Conservation (phyloP, 2,113 vertebrate genomes). For the Macaca nemestrina region DNA sequence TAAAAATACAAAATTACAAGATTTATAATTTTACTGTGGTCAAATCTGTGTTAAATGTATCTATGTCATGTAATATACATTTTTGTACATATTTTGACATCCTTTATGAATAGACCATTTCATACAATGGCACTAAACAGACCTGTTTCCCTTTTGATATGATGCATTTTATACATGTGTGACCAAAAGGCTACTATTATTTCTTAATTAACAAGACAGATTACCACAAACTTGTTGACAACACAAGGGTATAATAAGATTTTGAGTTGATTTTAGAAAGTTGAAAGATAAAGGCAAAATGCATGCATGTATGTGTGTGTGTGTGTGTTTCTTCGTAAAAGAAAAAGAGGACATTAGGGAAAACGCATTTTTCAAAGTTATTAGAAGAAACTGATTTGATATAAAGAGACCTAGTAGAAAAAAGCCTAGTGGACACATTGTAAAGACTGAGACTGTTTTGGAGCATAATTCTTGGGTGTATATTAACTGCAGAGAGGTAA, state of each 20-base stretch:
- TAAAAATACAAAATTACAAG: background rate
- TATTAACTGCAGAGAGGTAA: background rate
- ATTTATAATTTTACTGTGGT: background rate
- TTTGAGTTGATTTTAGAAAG: conserved; percentile 13
- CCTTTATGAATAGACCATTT: background rate
- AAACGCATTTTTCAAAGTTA: background rate
- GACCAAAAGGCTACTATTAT: background rate
- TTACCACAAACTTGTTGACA: background rate
- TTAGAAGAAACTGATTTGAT: background rate
- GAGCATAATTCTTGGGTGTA: background rate
- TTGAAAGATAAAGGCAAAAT: background rate
- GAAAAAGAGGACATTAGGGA: background rate
- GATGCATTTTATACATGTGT: background rate
- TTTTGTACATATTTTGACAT: background rate
- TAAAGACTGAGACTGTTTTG: background rate
- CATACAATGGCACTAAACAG: background rate
- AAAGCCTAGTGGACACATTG: background rate
- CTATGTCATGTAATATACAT: background rate
- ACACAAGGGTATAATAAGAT: background rate
- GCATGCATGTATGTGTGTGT: background rate
- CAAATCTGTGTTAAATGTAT: background rate
- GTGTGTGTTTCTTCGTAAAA: too few relatives aligned
- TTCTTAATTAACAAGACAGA: background rate
- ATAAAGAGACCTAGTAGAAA: background rate
- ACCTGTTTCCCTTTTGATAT: background rate